Conservation (phyloP, 1,140 invertebrate species). For the Oreohelix idahoensis region DNA sequence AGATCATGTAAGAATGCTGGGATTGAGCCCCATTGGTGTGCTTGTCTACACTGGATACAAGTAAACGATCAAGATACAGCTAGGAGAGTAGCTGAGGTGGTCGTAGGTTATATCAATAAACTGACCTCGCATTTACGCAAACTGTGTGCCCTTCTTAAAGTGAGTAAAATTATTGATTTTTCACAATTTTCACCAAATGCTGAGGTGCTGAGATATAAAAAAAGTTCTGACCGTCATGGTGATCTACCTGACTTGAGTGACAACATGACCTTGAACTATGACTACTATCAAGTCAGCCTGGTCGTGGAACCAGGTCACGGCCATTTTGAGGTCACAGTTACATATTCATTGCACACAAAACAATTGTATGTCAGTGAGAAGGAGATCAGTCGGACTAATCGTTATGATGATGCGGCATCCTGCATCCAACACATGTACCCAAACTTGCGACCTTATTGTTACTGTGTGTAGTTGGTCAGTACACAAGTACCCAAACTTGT, state of each 20-base stretch:
- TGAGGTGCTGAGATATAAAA: constrained; percentile 81
- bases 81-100: constrained; percentile 23
- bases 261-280: constrained; percentile 58
- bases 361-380: constrained; percentile 80
- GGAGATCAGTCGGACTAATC: constrained; percentile 90
- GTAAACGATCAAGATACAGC: background rate
- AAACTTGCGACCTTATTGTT: constrained; percentile 64
- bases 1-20: constrained; percentile 89
- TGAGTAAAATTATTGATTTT: constrained; percentile 16
- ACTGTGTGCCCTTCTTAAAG: constrained; percentile 32
- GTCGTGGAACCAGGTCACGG: constrained; percentile 82
- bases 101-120: constrained; percentile 40
- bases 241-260: constrained; percentile 83
- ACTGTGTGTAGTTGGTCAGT: no score
- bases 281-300: constrained; percentile 77
- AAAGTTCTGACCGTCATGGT: constrained; percentile 85
- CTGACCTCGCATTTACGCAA: constrained; percentile 18
- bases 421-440: constrained; percentile 77
- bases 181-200: constrained; percentile 63
- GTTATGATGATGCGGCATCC: constrained; percentile 84
- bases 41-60: constrained; percentile 84
- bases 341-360: constrained; percentile 78
- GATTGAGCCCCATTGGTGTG: constrained; percentile 95
- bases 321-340: constrained; percentile 83
- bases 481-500: constrained; percentile 51